Evolutionary conservation across 2,797 vertebrate species (phyloP).

Genomic region (Chloroceryle inda): DNA sequence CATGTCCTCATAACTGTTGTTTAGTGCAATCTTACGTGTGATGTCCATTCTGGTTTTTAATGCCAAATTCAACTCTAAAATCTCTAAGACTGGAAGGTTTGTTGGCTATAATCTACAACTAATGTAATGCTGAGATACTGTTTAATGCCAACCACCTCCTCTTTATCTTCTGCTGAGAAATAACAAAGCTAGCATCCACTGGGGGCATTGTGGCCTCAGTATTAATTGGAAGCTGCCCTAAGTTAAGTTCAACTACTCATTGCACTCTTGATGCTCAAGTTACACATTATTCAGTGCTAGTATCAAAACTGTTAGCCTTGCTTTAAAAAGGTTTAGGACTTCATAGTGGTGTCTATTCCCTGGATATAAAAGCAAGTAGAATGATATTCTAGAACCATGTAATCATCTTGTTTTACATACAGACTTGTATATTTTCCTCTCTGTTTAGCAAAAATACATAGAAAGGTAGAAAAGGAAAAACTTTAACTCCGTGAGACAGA

Average conservation of each 20-base stretch:
- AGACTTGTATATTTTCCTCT: neutral
- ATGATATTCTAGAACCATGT: neutral
- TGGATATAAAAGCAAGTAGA: neutral
- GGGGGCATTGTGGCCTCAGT: neutral
- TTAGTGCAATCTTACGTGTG: neutral
- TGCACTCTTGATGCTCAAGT: neutral
- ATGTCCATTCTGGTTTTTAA: neutral
- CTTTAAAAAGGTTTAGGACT: neutral
- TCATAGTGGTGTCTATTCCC: fast-evolving
- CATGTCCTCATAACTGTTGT: neutral
- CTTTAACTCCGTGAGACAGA: neutral
- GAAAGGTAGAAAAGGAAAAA: neutral
- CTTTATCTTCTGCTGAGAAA: neutral
- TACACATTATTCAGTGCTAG: neutral
- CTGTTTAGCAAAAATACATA: neutral
- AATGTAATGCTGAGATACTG: neutral
- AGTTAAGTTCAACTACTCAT: neutral
- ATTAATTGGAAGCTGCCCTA: neutral
- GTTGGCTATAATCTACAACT: neutral
- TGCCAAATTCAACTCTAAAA: neutral
- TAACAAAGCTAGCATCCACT: neutral
- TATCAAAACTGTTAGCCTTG: neutral
- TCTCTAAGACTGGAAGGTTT: neutral
- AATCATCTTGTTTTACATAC: neutral
- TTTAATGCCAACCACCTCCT: neutral